Conservation (phyloP, 1,140 invertebrate genomes). For the Drosophila kikkawai region DNA sequence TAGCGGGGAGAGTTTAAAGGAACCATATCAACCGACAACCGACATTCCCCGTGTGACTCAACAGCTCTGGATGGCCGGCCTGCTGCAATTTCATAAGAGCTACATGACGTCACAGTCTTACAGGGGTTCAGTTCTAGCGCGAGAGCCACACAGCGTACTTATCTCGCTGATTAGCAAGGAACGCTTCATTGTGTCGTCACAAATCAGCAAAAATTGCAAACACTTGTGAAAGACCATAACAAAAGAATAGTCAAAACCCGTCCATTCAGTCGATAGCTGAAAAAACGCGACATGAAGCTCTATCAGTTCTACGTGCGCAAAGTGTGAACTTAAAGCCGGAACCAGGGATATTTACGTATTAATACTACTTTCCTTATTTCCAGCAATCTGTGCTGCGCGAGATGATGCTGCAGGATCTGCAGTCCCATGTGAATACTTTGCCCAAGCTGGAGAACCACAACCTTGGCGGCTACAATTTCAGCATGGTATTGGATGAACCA, state of each 20-base stretch:
- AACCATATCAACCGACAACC: not conserved
- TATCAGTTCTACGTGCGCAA: slow-evolving; percentile 46
- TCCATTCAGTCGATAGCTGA: slow-evolving; percentile 2
- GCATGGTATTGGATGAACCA: slow-evolving; percentile 63
- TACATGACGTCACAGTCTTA: slow-evolving; percentile 32
- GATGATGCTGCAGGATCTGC: slow-evolving; percentile 70
- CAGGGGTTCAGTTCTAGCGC: not conserved
- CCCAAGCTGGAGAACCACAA: slow-evolving; percentile 78
- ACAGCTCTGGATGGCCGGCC: not conserved
- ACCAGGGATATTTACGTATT: not conserved
- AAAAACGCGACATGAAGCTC: slow-evolving; percentile 43
- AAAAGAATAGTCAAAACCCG: not conserved
- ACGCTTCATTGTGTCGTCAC: slow-evolving; percentile 3
- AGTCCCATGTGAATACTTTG: slow-evolving; percentile 59
- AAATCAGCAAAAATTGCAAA: slow-evolving; percentile 21
- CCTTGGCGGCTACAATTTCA: slow-evolving; percentile 66
- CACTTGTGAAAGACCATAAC: slow-evolving; percentile 38
- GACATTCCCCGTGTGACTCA: slow-evolving; percentile 40
- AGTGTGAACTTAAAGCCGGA: slow-evolving; percentile 4
- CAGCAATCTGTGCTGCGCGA: slow-evolving; percentile 79
- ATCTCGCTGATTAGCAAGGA: slow-evolving; percentile 24
- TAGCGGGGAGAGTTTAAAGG: not conserved
- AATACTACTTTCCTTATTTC: slow-evolving; percentile 11
- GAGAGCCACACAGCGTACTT: slow-evolving; percentile 9
- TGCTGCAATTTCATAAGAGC: slow-evolving; percentile 50